phyloP scores from a whole-genome alignment of 2,113 vertebrate species.

The Istiophorus platypterus region DNA sequence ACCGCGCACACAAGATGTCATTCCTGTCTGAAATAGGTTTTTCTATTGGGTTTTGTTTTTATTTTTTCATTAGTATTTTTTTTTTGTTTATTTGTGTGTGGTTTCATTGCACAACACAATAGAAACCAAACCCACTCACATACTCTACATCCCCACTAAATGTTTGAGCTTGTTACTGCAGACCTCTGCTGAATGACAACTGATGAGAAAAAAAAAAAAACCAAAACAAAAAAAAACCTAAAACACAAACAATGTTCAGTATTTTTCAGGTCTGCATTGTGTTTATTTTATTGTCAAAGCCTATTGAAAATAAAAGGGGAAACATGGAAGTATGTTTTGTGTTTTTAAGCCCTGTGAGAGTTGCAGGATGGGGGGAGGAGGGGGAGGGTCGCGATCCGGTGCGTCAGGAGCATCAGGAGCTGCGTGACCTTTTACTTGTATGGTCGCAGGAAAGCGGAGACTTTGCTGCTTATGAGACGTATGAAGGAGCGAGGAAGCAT shows the following conservation, averaged over 20 bases:
- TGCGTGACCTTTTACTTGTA: conserved; percentile 90
- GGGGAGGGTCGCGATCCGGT: conserved; percentile 36
- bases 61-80: not conserved
- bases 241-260: conserved; percentile 49
- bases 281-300: conserved; percentile 79
- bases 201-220: conserved; percentile 37
- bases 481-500: conserved; percentile 99
- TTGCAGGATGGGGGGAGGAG: conserved; percentile 55
- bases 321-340: conserved; percentile 63
- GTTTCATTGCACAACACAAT: conserved; percentile 67
- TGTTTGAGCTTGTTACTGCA: conserved; percentile 54
- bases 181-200: conserved; percentile 58
- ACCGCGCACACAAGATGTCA: conserved; percentile 50
- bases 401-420: conserved; percentile 26
- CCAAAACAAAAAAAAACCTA: conserved; percentile 36
- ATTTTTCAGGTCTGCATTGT: conserved; percentile 79
- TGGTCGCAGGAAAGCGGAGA: conserved; percentile 95
- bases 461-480: conserved; percentile 98
- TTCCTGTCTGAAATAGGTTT: conserved; percentile 62
- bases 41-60: conserved; percentile 42
- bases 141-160: conserved; percentile 66
- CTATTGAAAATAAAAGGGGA: conserved; percentile 59
- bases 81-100: not conserved
- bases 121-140: conserved; percentile 68
- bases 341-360: conserved; percentile 69